A percentile compares a stretch with the other conserved stretches of the same genome.
These are phyloP conservation scores for Aphidius ervi DNA, from an alignment of 1,140 invertebrate genomes.

Conservation along the genomic window DNA sequence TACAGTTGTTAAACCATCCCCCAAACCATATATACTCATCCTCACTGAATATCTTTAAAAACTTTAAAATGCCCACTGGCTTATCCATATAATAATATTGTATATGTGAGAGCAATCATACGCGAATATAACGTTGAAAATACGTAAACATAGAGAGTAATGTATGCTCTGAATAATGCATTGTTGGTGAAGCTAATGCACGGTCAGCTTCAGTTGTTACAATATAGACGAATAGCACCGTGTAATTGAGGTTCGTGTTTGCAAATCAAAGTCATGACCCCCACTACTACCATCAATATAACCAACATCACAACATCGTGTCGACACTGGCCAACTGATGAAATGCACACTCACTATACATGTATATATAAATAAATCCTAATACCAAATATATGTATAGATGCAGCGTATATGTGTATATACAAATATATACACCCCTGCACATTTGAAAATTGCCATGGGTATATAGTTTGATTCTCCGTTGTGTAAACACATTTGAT, in stretches of 20 bases:
- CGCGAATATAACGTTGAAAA: slow-evolving; percentile 38
- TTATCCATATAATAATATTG: not conserved
- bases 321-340: slow-evolving; percentile 13
- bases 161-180: slow-evolving; percentile 53
- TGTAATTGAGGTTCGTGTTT: slow-evolving; percentile 53
- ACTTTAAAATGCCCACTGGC: too few species aligned
- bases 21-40: too few species aligned
- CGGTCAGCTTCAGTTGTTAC: slow-evolving; percentile 43
- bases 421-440: too few species aligned
- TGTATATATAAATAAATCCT: not conserved
- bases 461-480: too few species aligned
- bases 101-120: not conserved
- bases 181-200: slow-evolving; percentile 55
- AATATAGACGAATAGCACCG: slow-evolving; percentile 32
- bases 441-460: too few species aligned
- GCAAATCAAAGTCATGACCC: slow-evolving; percentile 54
- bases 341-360: slow-evolving; percentile 8
- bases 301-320: not conserved
- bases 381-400: not conserved
- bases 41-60: too few species aligned
- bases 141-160: slow-evolving; percentile 36
- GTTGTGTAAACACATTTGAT: too few species aligned
- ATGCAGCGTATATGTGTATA: not conserved
- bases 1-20: too few species aligned
- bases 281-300: slow-evolving; percentile 29